These are phyloP conservation scores for Zosterops pallidus DNA, from an alignment of 2,113 vertebrate species.

Conservation along the genomic window DNA sequence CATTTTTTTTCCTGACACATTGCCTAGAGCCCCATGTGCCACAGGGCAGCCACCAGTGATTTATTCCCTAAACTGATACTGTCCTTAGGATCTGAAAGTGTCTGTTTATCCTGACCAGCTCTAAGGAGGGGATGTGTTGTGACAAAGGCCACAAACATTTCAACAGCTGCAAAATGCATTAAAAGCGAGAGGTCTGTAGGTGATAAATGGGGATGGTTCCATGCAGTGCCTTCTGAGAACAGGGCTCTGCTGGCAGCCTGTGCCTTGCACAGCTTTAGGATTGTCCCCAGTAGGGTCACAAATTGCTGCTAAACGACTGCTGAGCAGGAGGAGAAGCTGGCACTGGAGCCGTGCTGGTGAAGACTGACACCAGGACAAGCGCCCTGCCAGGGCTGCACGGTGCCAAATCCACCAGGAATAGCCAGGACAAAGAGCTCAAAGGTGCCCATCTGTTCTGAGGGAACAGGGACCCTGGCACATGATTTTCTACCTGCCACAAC, in stretches of 20 bases:
- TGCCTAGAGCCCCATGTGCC: neutral
- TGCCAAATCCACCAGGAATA: neutral
- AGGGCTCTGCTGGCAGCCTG: neutral
- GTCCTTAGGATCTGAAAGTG: neutral
- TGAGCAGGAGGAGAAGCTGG: neutral
- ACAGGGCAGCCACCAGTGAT: neutral
- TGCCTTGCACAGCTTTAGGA: neutral
- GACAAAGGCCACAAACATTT: neutral
- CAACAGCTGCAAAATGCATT: neutral
- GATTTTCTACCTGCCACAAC: neutral
- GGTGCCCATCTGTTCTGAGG: neutral
- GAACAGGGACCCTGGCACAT: neutral
- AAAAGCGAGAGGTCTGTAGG: neutral
- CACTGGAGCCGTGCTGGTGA: neutral
- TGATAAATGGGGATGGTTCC: neutral
- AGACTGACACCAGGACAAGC: fast-evolving
- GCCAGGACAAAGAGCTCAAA: fast-evolving
- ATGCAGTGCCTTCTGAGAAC: neutral
- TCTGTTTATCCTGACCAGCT: neutral
- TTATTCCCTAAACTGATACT: neutral
- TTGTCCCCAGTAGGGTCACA: neutral
- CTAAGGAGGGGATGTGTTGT: neutral
- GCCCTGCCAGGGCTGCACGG: neutral
- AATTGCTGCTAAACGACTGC: neutral
- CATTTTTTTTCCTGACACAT: neutral